Base-by-base conservation (phyloP, 1,140 invertebrate species). In the Armadillidium nasatum region DNA sequence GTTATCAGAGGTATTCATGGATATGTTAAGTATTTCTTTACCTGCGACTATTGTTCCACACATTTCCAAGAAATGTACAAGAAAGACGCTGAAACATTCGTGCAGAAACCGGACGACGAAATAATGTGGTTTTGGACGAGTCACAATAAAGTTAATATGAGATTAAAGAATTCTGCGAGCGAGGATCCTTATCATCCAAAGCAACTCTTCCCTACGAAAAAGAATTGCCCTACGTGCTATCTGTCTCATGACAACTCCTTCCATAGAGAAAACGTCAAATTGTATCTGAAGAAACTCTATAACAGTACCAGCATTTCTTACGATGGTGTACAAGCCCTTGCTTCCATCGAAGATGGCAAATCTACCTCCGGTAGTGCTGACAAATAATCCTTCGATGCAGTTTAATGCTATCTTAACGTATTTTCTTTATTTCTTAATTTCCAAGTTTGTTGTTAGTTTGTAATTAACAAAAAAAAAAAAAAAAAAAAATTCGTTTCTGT, bases 61-160 rank as follows among this genome's bases (percentile, higher is more conserved):
- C 94, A 99, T 87, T 99, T 99, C 83, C 85, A 91, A 77, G 84
- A 87, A 79, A 96, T 96, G 93, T 79, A 81, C 46, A 89, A 83
- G 10, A 76, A 82, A 23, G 84, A 83, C 83, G 85, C 92, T 81
- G 87, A 92, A 74, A 88, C 88, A 78, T 88, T 90, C 77, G 89
- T 96, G 0, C 85, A 86, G 23, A 88, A 87, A 60, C 87, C 88
- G 76, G 88, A 93, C 71, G 92, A 94, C 68, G 88, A 90, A 21
- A 89, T 98, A 0, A 82, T 98, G 9, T 99, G 96, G 95, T 84
- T 99, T 3, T 99, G 97, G 97, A 87, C 87, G 73, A 91, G 94
- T 0, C 96, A 99, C 83, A 99, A 99, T 85, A 89, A 91, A 84
- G 96, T 95, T 0, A 99, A 99, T 84, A 86, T 91, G 78, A 88